Evolutionary conservation across 2,113 vertebrate species (phyloP).

Genomic region (Festucalex cinctus): DNA sequence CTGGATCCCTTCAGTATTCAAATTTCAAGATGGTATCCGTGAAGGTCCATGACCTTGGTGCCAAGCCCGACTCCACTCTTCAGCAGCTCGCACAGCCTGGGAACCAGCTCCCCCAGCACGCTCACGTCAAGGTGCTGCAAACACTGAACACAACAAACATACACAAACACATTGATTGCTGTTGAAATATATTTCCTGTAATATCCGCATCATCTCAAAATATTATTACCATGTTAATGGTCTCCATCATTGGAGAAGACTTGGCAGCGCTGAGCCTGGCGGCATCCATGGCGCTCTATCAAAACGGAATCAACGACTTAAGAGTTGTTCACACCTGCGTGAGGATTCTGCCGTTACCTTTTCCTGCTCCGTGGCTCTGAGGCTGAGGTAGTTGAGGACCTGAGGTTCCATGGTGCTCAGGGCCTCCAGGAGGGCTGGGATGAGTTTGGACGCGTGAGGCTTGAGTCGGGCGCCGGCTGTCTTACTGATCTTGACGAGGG

Average conservation of each 20-base stretch:
- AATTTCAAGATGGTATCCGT: not conserved
- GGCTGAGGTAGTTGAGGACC: conserved; percentile 95
- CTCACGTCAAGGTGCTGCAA: conserved; percentile 92
- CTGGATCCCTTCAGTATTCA: not conserved
- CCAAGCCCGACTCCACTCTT: conserved; percentile 93
- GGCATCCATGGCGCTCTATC: conserved; percentile 89
- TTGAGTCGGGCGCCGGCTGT: conserved; percentile 90
- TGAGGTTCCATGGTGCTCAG: conserved; percentile 93
- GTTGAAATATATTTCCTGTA: not conserved
- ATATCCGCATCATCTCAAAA: not conserved
- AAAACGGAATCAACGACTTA: not conserved
- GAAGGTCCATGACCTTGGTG: conserved; percentile 83
- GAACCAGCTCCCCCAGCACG: conserved; percentile 87
- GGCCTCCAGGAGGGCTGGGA: conserved; percentile 91
- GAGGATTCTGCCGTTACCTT: conserved; percentile 76
- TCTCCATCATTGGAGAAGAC: conserved; percentile 99
- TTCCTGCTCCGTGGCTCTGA: conserved; percentile 94
- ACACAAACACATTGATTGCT: not conserved
- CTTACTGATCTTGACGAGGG: conserved; percentile 97
- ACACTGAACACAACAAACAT: conserved; percentile 75
- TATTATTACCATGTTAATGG: conserved; percentile 88
- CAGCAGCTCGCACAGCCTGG: conserved; percentile 89
- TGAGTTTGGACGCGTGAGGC: conserved; percentile 88
- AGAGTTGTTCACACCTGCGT: not conserved
- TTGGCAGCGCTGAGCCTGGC: conserved; percentile 94